Evolutionary conservation across 2,888 invertebrate species (phyloP), one percentile per base, ranked within the genome.

Genomic region (Anthophora plumipes): DNA sequence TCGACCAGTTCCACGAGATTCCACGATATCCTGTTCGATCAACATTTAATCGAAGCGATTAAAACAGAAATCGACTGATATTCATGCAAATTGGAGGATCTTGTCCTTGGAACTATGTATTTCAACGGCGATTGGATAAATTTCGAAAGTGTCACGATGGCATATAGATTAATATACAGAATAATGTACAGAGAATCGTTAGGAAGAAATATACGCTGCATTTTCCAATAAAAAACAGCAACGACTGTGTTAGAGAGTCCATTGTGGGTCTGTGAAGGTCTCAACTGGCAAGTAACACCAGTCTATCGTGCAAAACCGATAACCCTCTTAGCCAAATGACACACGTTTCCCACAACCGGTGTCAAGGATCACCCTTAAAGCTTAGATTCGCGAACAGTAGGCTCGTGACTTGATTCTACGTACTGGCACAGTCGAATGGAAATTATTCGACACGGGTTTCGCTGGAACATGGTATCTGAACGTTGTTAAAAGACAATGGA

Each of bases 261-360:
- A 59, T 61, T 59, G 68, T 68, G 68, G 46, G 31, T 25, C 59
- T 31, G 41, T 48, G 75, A 75, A 82, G 81, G 75, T 82, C 75
- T 70, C 31, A 73, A 57, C 54, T 50, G 59, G 69, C 43, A 48
- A 77, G 61, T 31, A 66, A 17, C 73, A 69, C 12, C 59, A 4
- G 69, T 11, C 70, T 64, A 31, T 69, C 55, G 66, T 61, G 79
- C 70, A 72, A 71, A 79, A 75, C 52, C 67, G 68, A 59, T 57
- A 12, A 60, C 52, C 54, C 25, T 25, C 22, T 37, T 7, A 64
- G 68, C 41, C 67, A 82, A 82, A 82, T 80, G 82, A 80, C 82
- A 69, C 80, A 67, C 75, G 82, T 75, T 82, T 82, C 82, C 82
- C 82, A 82, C 82, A 78, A 64, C 39, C 59, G 41, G 80, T 55